Base-by-base conservation (phyloP, 2,888 invertebrate species). In the Danaus chrysippus region DNA sequence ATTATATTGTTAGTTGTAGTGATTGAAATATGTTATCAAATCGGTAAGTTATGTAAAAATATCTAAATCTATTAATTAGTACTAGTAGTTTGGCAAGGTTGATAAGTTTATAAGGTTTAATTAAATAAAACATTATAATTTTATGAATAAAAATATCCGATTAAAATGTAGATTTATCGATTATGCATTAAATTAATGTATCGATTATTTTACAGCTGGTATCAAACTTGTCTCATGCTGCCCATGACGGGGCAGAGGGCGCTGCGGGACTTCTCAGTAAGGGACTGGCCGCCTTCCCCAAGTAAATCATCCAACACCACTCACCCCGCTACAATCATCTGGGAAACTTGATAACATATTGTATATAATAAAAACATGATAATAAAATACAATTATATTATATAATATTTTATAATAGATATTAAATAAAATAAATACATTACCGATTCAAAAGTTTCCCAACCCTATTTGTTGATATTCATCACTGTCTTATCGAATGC, bases 211-310 rank as follows among this genome's bases (percentile, higher is more conserved):
- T 34, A 34, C 76, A 91, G 91, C 64, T 91, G 72, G 76, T 86
- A 61, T 75, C 86, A 3, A 85, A 84, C 70, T 64, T 91, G 13
- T 81, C 89, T 0, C 70, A 83, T 0, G 85, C 83, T 1, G 81
- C 84, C 3, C 85, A 90, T 55, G 88, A 91, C 17, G 91, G 91
- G 9, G 83, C 90, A 1, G 84, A 88, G 52, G 86, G 86, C 43
- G 89, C 91, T 1, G 78, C 86, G 0, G 87, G 87, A 0, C 81
- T 92, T 3, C 86, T 92, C 67, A 91, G 86, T 83, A 92, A 92
- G 79, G 91, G 92, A 1, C 79, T 92, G 49, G 80, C 83, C 15
- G 72, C 80, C 55, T 85, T 87, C 81, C 82, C 83, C 60, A 89
- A 90, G 81, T 90, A 87, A 75, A 76, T 53, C 41, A 61, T 34